Conservation (phyloP, 2,888 invertebrate species). For the Drosophila mulleri region DNA sequence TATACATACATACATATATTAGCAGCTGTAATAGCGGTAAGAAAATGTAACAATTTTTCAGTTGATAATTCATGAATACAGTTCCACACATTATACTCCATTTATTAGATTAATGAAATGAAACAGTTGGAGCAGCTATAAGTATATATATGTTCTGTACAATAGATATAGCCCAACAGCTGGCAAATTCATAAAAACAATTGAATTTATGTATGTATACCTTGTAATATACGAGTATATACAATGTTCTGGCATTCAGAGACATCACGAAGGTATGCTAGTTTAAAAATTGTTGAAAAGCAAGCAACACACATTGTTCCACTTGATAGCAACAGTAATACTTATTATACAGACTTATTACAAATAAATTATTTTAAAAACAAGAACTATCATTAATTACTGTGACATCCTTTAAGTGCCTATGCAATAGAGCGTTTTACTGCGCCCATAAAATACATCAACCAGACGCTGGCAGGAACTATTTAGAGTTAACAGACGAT, state of each 20-base stretch:
- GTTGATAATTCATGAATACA: constrained; percentile 1
- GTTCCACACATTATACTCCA: constrained; percentile 13
- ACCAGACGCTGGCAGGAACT: constrained; percentile 82
- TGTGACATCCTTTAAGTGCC: constrained; percentile 65
- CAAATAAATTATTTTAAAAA: constrained; percentile 80
- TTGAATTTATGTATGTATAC: constrained; percentile 19
- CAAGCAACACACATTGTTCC: constrained; percentile 55
- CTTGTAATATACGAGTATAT: constrained; percentile 31
- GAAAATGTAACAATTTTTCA: constrained; percentile 3
- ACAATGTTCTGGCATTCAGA: constrained; percentile 20
- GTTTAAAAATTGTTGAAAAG: constrained; percentile 25
- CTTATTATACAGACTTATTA: constrained; percentile 78
- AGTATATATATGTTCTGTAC: constrained; percentile 9
- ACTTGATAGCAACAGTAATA: constrained; percentile 77
- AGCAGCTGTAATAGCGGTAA: constrained; percentile 10
- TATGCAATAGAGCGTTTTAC: constrained; percentile 81
- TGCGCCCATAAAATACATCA: constrained; percentile 80
- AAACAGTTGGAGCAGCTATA: constrained; percentile 13
- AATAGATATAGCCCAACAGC: constrained; percentile 8
- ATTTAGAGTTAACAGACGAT: constrained; percentile 77
- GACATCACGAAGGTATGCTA: constrained; percentile 45
- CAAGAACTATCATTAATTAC: constrained; percentile 45
- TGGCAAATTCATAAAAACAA: constrained; percentile 16
- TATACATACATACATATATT: constrained; percentile 22
- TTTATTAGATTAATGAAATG: constrained; percentile 19